phyloP scores from a whole-genome alignment of 1,140 invertebrate genomes.

The Schlechtendalia chinensis region DNA sequence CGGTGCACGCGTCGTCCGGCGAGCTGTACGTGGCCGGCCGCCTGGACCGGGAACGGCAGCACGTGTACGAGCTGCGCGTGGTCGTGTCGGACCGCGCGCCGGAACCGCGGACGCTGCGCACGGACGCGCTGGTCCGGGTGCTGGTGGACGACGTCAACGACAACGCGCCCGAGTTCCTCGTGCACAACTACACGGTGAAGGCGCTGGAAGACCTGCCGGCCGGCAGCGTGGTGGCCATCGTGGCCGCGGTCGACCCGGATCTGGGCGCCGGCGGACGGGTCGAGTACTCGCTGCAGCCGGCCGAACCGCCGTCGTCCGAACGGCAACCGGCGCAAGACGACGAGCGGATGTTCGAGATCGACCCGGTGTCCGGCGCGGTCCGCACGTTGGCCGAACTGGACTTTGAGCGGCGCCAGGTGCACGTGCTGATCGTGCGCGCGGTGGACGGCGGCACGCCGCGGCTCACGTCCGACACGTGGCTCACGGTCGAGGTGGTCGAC shows the following conservation, averaged over 20 bases:
- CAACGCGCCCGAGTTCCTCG: slow-evolving; percentile 78
- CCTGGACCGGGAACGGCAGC: slow-evolving; percentile 81
- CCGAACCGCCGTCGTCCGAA: slow-evolving; percentile 57
- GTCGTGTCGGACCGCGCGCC: slow-evolving; percentile 76
- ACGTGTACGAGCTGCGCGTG: slow-evolving; percentile 79
- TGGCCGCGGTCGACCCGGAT: slow-evolving; percentile 86
- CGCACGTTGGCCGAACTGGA: slow-evolving; percentile 74
- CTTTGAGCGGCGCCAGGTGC: slow-evolving; percentile 83
- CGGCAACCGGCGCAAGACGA: background rate
- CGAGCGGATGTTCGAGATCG: slow-evolving; percentile 67
- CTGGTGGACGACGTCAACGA: slow-evolving; percentile 89
- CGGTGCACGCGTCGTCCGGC: slow-evolving; percentile 74
- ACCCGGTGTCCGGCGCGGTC: slow-evolving; percentile 78
- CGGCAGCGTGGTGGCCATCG: slow-evolving; percentile 79
- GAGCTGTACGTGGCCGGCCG: slow-evolving; percentile 71
- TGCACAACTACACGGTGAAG: slow-evolving; percentile 74
- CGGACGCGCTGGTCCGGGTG: slow-evolving; percentile 76
- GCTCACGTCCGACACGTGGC: slow-evolving; percentile 70
- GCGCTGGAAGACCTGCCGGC: slow-evolving; percentile 87
- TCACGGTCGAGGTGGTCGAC: slow-evolving; percentile 85
- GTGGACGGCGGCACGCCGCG: slow-evolving; percentile 75
- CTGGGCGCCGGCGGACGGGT: slow-evolving; percentile 75
- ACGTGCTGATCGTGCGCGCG: slow-evolving; percentile 80
- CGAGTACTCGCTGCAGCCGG: slow-evolving; percentile 63
- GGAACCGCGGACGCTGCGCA: slow-evolving; percentile 61